A percentile compares a stretch with the other conserved stretches of the same genome.
Evolutionary conservation across 2,113 vertebrate species (phyloP).

Genomic region (Nesoenas mayeri): DNA sequence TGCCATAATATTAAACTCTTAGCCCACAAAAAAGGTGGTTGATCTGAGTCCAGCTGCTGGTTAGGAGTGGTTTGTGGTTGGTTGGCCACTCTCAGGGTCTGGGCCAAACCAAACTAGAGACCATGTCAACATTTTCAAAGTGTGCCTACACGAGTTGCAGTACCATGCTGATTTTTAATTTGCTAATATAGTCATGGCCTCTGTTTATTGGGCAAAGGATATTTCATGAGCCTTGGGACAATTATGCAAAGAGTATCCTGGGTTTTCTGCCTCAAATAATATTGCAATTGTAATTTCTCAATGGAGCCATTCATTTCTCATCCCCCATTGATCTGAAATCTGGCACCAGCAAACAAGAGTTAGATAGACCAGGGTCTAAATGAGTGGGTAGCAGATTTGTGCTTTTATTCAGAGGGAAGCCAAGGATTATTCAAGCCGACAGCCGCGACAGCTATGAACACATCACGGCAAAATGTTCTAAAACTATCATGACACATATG

Average conservation of each 20-base stretch:
- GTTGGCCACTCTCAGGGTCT: not conserved
- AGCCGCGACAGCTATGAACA: not conserved
- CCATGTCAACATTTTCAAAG: fast-evolving
- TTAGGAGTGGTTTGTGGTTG: not conserved
- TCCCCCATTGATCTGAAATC: not conserved
- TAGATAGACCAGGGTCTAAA: not conserved
- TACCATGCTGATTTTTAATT: not conserved
- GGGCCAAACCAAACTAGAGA: not conserved
- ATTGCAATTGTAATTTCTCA: not conserved
- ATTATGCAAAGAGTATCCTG: not conserved
- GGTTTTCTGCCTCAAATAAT: not conserved
- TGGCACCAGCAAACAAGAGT: not conserved
- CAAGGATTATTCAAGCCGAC: not conserved
- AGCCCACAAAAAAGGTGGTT: not conserved
- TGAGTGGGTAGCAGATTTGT: not conserved
- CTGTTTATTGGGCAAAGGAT: not conserved
- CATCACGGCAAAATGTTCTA: not conserved
- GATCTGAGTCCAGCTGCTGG: not conserved
- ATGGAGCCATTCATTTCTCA: not conserved
- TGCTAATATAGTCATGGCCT: not conserved
- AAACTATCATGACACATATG: fast-evolving
- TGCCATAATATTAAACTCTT: not conserved
- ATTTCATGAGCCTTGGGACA: not conserved
- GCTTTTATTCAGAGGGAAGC: not conserved
- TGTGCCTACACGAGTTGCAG: not conserved